phyloP scores from a whole-genome alignment of 2,113 vertebrate species.

The Prietella phreatophila region DNA sequence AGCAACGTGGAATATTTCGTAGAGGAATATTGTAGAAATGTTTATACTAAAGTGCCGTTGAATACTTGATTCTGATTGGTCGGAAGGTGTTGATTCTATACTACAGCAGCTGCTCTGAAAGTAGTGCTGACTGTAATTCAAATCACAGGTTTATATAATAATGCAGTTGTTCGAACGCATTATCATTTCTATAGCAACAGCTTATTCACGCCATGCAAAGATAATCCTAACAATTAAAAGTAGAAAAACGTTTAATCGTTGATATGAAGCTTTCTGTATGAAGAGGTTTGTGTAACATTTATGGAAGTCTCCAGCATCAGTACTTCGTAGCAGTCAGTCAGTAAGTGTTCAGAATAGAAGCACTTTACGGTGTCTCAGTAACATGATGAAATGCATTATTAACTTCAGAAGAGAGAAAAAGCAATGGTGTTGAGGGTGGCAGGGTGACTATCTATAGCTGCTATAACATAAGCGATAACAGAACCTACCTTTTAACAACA shows the following conservation, averaged over 20 bases:
- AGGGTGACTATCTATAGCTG: background rate
- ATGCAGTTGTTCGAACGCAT: background rate
- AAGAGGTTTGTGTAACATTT: background rate
- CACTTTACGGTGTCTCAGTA: too few species aligned
- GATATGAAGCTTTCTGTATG: background rate
- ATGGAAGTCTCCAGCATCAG: background rate
- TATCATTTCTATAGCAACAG: background rate
- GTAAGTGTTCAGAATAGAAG: too few species aligned
- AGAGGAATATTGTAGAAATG: background rate
- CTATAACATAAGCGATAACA: background rate
- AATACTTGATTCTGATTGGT: background rate
- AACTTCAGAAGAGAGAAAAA: background rate
- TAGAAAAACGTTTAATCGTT: background rate
- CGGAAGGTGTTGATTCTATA: background rate
- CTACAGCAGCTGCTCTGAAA: background rate
- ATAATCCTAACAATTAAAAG: background rate
- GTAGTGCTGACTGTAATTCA: background rate
- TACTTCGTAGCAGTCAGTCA: background rate
- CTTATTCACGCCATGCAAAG: background rate
- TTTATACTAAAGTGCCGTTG: background rate
- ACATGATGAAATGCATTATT: too few species aligned
- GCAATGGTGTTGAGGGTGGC: too few species aligned
- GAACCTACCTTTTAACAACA: background rate
- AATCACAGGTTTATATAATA: background rate
- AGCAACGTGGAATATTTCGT: background rate